Evolutionary conservation across 2,888 invertebrate species (phyloP), one percentile per base, ranked within the genome.

Genomic region (Balanococcus diminutus): DNA sequence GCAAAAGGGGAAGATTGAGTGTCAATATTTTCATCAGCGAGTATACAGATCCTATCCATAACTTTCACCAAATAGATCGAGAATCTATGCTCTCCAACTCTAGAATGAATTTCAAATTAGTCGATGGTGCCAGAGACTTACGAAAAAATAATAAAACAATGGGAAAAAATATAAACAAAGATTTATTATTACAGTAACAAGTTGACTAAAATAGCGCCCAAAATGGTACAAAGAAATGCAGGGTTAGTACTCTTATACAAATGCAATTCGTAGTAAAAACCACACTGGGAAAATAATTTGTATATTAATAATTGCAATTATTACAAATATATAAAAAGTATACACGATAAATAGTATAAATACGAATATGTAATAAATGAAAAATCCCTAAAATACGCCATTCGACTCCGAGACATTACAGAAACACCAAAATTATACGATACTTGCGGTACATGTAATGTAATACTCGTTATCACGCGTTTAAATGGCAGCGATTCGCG

Each of bases 131-230:
- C n/a, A 46, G 46, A 9, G 2, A 14, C 2, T 11, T 14, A 14
- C 14, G 46, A 46, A 46, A 46, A 11, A 16, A 22, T 4, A 25
- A 61, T 61, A 61, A 61, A 61, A 25, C 8, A 61, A 61, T 2
- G 22, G 36, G 19, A 36, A 32, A 79, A 79, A 36, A 79, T 36
- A 31, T 19, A 36, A 79, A 79, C n/a, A n/a, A 79, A n/a, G n/a
- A 79, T 79, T 79, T 79, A 79, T 79, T 79, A 79, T 79, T 79
- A 36, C 36, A 79, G n/a, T n/a, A 75, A 75, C 75, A 32, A 79
- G 75, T 36, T 79, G 36, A 79, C 75, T 79, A 79, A n/a, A 75
- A 79, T 79, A 79, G 75, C 75, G 36, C 36, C n/a, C 67, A 28
- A 28, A 19, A 19, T 56, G 56, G 22, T 28, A 67, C 67, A 79